Evolutionary conservation across 2,888 invertebrate species (phyloP), one percentile per base, ranked within the genome.

Genomic region (Quadroppia sp.): DNA sequence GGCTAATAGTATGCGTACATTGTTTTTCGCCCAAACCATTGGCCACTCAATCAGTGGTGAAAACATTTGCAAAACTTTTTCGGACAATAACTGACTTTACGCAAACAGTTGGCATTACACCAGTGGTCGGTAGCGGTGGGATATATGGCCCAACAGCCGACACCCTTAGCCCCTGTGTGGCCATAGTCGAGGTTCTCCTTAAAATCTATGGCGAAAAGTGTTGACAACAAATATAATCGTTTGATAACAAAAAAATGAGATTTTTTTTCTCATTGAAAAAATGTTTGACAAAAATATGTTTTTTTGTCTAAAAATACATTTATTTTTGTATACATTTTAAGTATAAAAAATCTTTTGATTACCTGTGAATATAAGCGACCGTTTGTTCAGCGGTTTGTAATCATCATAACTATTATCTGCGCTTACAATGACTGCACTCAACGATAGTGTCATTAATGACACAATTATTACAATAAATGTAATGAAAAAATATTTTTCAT

Each of bases 41-140:
- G n/a, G n/a, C n/a, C n/a, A n/a, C n/a, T n/a, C n/a, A n/a, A n/a
- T n/a, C n/a, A n/a, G n/a, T n/a, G n/a, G n/a, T 17, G 23, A 53
- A 3, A 40, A 42, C 67, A 67, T 40, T n/a, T 20, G 15, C 67
- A 67, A 15, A 42, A 42, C 1, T 67, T 67, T 20, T 40, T 20
- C 20, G 67, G 67, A 67, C 67, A 67, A 40, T 42, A 67, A 23
- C 67, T 61, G 13, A 32, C 32, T 1, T 7, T 9, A 20, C n/a
- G 2, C 13, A 64, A 13, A 42, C 67, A 67, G 67, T 67, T 67
- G 20, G 42, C 67, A 6, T 67, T 67, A 42, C 67, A 67, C 67
- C 67, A 67, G 42, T 23, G 23, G n/a, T 67, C 42, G 1, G 67
- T 67, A 15, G 67, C 42, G 6, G 42, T 42, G 2, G 2, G 4